Evolutionary conservation across 2,888 invertebrate species (phyloP).

Genomic region (Eupeodes luniger): DNA sequence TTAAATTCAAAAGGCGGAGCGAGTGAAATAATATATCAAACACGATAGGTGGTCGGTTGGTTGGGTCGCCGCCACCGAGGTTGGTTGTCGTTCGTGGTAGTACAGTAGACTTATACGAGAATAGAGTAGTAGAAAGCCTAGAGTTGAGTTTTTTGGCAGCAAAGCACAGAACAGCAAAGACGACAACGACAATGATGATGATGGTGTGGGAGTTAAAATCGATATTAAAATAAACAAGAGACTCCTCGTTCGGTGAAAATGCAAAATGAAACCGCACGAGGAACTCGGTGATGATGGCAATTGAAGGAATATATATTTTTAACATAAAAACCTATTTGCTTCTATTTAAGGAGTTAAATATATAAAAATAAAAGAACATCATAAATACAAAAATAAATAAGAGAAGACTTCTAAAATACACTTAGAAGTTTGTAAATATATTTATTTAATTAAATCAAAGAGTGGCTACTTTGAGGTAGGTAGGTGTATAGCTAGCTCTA

Average conservation of each 20-base stretch:
- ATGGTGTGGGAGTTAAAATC: slow-evolving; percentile 72
- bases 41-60: slow-evolving; percentile 61
- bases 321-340: slow-evolving; percentile 13
- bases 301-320: slow-evolving; percentile 23
- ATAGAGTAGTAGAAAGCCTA: slow-evolving; percentile 49
- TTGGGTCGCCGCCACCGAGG: slow-evolving; percentile 12
- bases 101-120: not conserved
- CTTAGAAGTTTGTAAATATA: slow-evolving; percentile 18
- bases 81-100: slow-evolving; percentile 61
- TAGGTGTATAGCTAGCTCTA: not conserved
- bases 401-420: slow-evolving; percentile 25
- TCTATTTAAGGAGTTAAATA: not conserved
- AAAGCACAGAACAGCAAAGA: not conserved
- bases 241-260: slow-evolving; percentile 16
- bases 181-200: not conserved
- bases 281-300: slow-evolving; percentile 5
- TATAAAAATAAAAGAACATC: not conserved
- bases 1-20: slow-evolving; percentile 73
- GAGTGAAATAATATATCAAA: slow-evolving; percentile 55
- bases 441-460: slow-evolving; percentile 35
- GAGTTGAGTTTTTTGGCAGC: slow-evolving; percentile 64
- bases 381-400: not conserved
- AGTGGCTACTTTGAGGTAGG: slow-evolving; percentile 53
- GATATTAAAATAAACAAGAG: slow-evolving; percentile 73
- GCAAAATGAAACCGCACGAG: slow-evolving; percentile 15